Evolutionary conservation across 1,140 invertebrate species (phyloP).

Genomic region (Lasioglossum baleicum): DNA sequence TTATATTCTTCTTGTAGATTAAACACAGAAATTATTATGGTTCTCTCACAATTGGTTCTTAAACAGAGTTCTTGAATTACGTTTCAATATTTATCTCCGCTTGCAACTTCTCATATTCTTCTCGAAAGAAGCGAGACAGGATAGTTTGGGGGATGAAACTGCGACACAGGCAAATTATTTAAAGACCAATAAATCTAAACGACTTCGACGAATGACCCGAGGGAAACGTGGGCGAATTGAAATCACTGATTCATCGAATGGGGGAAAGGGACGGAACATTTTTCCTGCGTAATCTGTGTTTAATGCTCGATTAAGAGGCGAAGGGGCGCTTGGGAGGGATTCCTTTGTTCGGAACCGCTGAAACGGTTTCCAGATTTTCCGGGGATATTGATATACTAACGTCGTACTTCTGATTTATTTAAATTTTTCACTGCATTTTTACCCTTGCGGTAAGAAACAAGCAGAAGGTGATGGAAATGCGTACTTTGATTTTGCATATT

Average conservation of each 20-base stretch:
- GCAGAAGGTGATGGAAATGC: no score
- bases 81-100: no score
- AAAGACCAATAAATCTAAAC: not conserved
- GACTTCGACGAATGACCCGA: not conserved
- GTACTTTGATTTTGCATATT: no score
- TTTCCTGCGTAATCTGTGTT: conserved; percentile 6
- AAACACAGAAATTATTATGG: no score
- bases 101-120: not conserved
- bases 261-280: not conserved
- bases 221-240: conserved; percentile 3
- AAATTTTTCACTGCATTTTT: no score
- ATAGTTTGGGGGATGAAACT: no score
- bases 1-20: no score
- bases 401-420: no score
- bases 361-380: not conserved
- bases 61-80: not conserved
- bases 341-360: not conserved
- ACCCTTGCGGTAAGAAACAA: no score
- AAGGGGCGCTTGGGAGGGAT: not conserved
- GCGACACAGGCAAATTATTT: not conserved
- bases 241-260: not conserved
- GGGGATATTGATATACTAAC: no score
- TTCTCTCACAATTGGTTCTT: no score
- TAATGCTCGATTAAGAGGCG: conserved; percentile 14
- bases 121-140: no score